These are phyloP conservation scores for Phalacrocorax carbo DNA, from an alignment of 2,113 vertebrate genomes.

Conservation along the genomic window DNA sequence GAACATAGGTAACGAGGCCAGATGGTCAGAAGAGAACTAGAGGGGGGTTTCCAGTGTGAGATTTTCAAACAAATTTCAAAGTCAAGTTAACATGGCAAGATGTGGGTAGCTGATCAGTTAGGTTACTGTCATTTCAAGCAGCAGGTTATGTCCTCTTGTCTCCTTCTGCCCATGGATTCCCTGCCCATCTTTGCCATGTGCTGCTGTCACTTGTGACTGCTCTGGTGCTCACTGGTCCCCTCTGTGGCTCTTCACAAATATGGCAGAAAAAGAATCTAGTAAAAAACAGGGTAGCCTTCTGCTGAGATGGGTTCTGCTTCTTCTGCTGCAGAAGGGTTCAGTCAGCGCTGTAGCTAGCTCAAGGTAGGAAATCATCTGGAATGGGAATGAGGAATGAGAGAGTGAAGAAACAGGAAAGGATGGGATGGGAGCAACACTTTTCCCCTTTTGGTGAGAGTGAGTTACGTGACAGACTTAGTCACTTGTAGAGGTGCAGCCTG, in stretches of 20 bases:
- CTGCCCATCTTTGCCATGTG: neutral
- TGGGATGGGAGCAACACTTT: neutral
- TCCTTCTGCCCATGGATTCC: neutral
- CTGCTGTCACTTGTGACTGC: accelerated
- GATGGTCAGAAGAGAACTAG: neutral
- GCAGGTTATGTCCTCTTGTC: neutral
- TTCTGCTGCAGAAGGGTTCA: neutral
- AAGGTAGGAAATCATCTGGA: neutral
- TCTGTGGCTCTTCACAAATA: neutral
- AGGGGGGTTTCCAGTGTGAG: neutral
- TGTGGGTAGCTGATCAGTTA: neutral
- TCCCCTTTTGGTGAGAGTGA: neutral
- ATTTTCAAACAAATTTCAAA: neutral
- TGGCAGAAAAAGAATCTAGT: neutral
- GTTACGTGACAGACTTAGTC: neutral
- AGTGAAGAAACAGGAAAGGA: neutral
- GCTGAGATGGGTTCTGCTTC: neutral
- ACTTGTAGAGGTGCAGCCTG: neutral
- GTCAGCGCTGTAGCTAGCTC: neutral
- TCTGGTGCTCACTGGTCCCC: neutral
- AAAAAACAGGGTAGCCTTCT: neutral
- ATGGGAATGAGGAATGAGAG: neutral
- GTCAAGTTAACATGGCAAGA: neutral
- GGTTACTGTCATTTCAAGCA: neutral
- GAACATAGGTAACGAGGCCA: neutral